Percentiles rank a stretch among this genome's conserved stretches.
Conservation (phyloP, 2,888 invertebrate genomes). For the Ypsolopha sequella region DNA sequence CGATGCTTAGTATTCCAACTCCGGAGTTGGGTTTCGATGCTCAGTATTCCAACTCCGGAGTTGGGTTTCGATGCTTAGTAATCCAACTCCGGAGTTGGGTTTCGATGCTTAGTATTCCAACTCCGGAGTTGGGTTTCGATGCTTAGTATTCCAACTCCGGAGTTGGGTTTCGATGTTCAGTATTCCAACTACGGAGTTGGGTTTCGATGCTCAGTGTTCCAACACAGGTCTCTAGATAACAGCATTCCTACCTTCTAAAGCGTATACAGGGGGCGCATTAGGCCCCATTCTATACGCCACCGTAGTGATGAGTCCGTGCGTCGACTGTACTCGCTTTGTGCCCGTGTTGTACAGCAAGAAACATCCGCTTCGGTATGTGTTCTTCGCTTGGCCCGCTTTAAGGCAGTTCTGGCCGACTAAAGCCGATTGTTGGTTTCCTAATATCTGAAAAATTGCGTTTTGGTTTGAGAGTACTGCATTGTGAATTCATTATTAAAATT, state of each 20-base stretch:
- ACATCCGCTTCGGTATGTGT: constrained; percentile 95
- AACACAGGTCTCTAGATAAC: neutral
- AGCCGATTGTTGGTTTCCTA: constrained; percentile 97
- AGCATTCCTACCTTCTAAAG: constrained; percentile 83
- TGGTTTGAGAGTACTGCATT: neutral
- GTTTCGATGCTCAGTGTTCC: too few relatives aligned
- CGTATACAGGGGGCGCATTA: constrained; percentile 84
- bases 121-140: too few relatives aligned
- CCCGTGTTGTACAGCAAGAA: constrained; percentile 96
- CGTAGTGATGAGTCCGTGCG: constrained; percentile 90
- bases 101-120: too few relatives aligned
- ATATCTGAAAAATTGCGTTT: constrained; percentile 69
- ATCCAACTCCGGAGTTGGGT: too few relatives aligned
- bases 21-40: too few relatives aligned
- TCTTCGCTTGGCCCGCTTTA: constrained; percentile 90
- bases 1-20: too few relatives aligned
- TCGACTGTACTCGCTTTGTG: constrained; percentile 82
- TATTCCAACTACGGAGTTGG: too few relatives aligned
- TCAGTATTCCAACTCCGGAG: too few relatives aligned
- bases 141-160: too few relatives aligned
- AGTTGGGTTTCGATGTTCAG: too few relatives aligned
- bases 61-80: too few relatives aligned
- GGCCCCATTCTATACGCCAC: constrained; percentile 92
- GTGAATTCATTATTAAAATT: neutral
- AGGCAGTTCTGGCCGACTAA: constrained; percentile 93